A percentile compares a stretch with the other conserved stretches of the same genome.
phyloP scores from a whole-genome alignment of 2,797 vertebrate genomes.

The Protosalanx chinensis region DNA sequence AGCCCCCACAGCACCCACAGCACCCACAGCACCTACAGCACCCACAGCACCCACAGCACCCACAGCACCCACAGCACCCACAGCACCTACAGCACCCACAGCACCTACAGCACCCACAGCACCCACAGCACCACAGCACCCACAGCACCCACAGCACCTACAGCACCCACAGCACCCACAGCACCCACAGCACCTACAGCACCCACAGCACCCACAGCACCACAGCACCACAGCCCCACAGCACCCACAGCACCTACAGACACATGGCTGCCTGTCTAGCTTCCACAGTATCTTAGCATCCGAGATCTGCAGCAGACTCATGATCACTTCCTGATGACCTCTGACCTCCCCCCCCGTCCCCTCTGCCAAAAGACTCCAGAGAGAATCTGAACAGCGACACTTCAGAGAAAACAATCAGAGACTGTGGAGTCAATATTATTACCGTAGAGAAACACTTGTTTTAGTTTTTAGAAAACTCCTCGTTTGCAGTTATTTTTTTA shows the following conservation, averaged over 20 bases:
- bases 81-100: too few relatives aligned
- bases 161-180: too few relatives aligned
- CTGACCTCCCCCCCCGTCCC: background rate
- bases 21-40: too few relatives aligned
- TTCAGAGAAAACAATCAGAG: conserved; percentile 1
- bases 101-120: too few relatives aligned
- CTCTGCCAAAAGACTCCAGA: background rate
- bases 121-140: background rate
- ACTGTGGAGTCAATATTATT: conserved; percentile 27
- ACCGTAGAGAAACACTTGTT: conserved; percentile 20
- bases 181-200: too few relatives aligned
- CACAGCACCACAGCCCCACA: too few relatives aligned
- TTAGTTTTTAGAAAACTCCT: conserved; percentile 27
- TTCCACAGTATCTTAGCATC: background rate
- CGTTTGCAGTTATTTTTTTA: background rate
- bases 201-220: too few relatives aligned
- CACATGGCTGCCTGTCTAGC: conserved; percentile 31
- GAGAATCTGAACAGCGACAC: background rate
- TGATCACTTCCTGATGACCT: background rate
- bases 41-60: too few relatives aligned
- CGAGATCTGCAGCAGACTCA: background rate
- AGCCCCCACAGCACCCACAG: too few relatives aligned
- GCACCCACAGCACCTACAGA: background rate
- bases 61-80: too few relatives aligned
- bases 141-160: too few relatives aligned